These are phyloP conservation scores for Etheostoma perlongum DNA, from an alignment of 2,797 vertebrate species.

Conservation along the genomic window DNA sequence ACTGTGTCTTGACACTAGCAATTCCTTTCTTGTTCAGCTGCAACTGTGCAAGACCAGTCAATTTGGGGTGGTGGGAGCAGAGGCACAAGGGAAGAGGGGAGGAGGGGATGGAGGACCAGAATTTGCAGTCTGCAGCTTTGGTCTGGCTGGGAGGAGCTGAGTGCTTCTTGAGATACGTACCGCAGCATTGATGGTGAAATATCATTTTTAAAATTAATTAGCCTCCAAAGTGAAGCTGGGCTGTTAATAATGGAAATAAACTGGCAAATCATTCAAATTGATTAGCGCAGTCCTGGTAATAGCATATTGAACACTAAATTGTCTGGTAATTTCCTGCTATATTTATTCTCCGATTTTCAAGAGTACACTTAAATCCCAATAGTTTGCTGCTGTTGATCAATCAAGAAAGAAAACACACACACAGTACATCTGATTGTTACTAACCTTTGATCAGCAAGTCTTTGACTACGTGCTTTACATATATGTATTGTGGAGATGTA, in stretches of 20 bases:
- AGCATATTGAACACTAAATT: slow-evolving; percentile 78
- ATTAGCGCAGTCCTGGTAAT: slow-evolving; percentile 69
- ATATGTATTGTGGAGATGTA: neutral
- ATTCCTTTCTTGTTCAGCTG: slow-evolving; percentile 99
- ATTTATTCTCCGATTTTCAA: slow-evolving; percentile 54
- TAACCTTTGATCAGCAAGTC: neutral
- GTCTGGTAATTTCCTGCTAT: slow-evolving; percentile 69
- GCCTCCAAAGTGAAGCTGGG: slow-evolving; percentile 67
- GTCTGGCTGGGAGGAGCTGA: slow-evolving; percentile 70
- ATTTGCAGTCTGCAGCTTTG: slow-evolving; percentile 71
- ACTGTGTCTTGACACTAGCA: slow-evolving; percentile 99
- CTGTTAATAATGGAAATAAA: slow-evolving; percentile 82
- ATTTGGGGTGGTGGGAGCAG: slow-evolving; percentile 94
- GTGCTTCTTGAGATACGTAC: slow-evolving; percentile 62
- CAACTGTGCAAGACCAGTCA: slow-evolving; percentile 99
- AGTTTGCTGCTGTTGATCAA: slow-evolving; percentile 22
- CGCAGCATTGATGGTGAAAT: slow-evolving; percentile 82
- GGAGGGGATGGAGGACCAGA: slow-evolving; percentile 64
- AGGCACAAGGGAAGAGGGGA: slow-evolving; percentile 85
- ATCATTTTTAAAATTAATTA: slow-evolving; percentile 83
- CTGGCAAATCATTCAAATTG: slow-evolving; percentile 77
- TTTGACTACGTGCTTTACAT: neutral
- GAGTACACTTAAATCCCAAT: slow-evolving; percentile 25
- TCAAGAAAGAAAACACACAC: slow-evolving; percentile 6
- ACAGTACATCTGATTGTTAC: neutral